These are phyloP conservation scores for Epizoanthus stellaris DNA, from an alignment of 92 coral and sea anemone species.

Conservation along the genomic window DNA sequence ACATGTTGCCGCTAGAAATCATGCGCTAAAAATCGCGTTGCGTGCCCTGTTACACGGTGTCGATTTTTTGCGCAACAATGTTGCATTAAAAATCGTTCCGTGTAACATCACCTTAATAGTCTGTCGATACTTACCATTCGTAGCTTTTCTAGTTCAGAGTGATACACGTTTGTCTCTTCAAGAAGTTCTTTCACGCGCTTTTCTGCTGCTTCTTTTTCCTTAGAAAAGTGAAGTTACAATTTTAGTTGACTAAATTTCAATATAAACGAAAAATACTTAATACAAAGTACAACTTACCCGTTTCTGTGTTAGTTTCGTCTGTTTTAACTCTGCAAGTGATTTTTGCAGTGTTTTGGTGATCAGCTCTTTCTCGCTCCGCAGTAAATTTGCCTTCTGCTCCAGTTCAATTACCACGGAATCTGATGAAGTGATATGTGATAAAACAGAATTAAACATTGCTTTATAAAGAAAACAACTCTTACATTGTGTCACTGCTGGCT, in stretches of 20 bases:
- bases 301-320: constrained; percentile 54
- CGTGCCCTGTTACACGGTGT: too few species aligned
- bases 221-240: not conserved
- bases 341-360: constrained; percentile 53
- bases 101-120: too few species aligned
- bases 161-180: constrained; percentile 15
- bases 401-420: not conserved
- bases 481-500: too few species aligned
- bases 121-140: not conserved
- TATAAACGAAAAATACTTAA: not conserved
- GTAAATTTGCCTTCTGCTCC: constrained; percentile 3
- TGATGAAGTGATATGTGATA: not conserved
- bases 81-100: too few species aligned
- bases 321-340: constrained; percentile 67
- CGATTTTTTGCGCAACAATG: too few species aligned
- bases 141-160: constrained; percentile 13
- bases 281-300: constrained; percentile 47
- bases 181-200: constrained; percentile 1
- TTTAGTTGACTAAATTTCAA: not conserved
- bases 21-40: too few species aligned
- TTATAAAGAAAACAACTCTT: too few species aligned
- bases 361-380: constrained; percentile 20
- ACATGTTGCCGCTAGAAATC: too few species aligned
- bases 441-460: too few species aligned
- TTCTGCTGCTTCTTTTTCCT: constrained; percentile 18